Conservation (phyloP, 92 coral and sea anemone genomes). For the Zoanthus sociatus region DNA sequence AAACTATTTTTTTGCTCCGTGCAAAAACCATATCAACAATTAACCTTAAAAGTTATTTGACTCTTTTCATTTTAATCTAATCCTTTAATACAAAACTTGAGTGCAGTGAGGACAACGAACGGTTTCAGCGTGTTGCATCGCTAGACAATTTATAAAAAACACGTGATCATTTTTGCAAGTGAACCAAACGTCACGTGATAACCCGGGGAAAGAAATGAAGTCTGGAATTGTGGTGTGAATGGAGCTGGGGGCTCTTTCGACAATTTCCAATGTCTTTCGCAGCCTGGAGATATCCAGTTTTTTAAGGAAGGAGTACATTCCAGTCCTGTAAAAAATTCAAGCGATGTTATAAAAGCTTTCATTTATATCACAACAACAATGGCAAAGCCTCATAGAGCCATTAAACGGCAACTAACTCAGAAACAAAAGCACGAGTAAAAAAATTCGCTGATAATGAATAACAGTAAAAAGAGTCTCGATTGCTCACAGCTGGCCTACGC, state of each 20-base stretch:
- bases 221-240: not conserved
- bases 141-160: not conserved
- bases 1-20: no score
- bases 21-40: no score
- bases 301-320: constrained; percentile 14
- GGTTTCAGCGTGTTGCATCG: not conserved
- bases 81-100: no score
- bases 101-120: not conserved
- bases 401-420: not conserved
- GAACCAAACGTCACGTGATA: constrained; percentile 25
- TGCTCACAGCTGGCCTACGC: no score
- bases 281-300: not conserved
- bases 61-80: no score
- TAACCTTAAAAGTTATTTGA: no score
- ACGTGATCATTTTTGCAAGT: constrained; percentile 27
- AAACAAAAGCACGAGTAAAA: no score
- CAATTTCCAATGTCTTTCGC: not conserved
- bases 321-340: constrained; percentile 9
- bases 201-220: constrained; percentile 31
- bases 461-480: no score
- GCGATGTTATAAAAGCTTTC: not conserved
- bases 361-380: not conserved
- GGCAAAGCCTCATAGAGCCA: not conserved
- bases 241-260: not conserved
- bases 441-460: no score